Evolutionary conservation across 2,888 invertebrate genomes (phyloP), one percentile per base, ranked within the genome.

Genomic region (Augiades crinisus): DNA sequence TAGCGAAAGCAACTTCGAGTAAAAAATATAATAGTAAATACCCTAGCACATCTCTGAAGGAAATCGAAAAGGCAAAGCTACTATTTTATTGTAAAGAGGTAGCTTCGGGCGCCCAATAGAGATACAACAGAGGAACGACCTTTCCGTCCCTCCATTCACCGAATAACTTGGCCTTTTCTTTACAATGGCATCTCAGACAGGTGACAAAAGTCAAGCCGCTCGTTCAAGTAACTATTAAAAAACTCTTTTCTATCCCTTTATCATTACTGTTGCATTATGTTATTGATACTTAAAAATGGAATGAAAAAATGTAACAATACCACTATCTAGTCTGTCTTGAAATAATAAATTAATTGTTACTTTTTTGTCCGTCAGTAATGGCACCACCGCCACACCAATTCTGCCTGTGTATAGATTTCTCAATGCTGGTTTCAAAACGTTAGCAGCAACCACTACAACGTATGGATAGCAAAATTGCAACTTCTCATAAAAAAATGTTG

Each of bases 151-250:
- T 68, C 65, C 68, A 75, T 78, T 76, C 77, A 73, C 59, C 65
- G 68, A 72, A 77, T 68, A 78, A 76, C 73, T 72, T 75, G 78
- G 72, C 81, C 81, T 82, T 81, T 81, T 65, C 40, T 64, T 44
- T 55, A 82, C 80, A 82, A 82, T 76, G 56, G 71, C 67, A 67
- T 73, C 75, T 75, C 62, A 65, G 66, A 68, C 43, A 61, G 60
- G 55, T 53, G 53, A 55, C 53, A 53, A 52, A 34, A 52, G 46
- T 47, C 41, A 34, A 34, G 53, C 36, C 44, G 21, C 22, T 44
- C 13, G 12, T 17, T 17, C 17, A 10, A 45, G 22, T 19, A 34
- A 14, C 2, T 33, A 17, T 36, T 8, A 19, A 43, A 43, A 43
- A 41, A 41, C 27, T 14, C 27, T 16, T 30, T 27, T 13, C 3